Evolutionary conservation across 2,888 invertebrate genomes (phyloP), one percentile per base, ranked within the genome.

Genomic region (Perdita meconis): DNA sequence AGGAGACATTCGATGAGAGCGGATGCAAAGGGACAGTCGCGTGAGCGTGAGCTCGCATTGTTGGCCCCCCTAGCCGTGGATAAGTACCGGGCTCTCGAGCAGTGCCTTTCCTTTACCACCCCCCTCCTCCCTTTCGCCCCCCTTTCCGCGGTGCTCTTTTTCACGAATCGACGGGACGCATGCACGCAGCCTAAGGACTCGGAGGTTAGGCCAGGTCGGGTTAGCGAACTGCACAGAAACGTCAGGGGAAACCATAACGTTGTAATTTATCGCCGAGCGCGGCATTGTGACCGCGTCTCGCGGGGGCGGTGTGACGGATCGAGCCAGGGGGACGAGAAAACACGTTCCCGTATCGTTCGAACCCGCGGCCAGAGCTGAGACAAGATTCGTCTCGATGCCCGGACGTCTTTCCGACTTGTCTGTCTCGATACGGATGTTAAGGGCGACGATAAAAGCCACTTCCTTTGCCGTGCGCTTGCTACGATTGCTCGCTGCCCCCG

Each of bases 1-100:
- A 67, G 83, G 83, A 86, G 87, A 87, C 81, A 88, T 91, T 91
- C 92, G 91, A 92, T 91, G 92, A 91, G 92, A 92, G 92, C 92
- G 92, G 91, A 92, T 91, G 92, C 89, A 78, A 86, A 90, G 89
- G 90, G 90, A 92, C 92, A 92, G 89, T 92, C 91, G 92, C 90
- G 90, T 90, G 92, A 84, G 86, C 75, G 47, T 47, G 66, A 78
- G 77, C 55, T 81, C 78, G 85, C 83, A 89, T 88, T 89, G 89
- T 89, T 86, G 87, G 81, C 79, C 81, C 73, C 83, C 86, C 47
- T 47, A 80, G 79, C 80, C 84, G 83, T 86, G 86, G 84, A 86
- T 89, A 89, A 90, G 89, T 90, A 88, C 89, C 79, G 87, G n/a
- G 82, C 86, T 87, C 47, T 47, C 19, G 85, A 85, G 82, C 78